phyloP scores from a whole-genome alignment of 2,888 invertebrate species.

The Melieria picta region DNA sequence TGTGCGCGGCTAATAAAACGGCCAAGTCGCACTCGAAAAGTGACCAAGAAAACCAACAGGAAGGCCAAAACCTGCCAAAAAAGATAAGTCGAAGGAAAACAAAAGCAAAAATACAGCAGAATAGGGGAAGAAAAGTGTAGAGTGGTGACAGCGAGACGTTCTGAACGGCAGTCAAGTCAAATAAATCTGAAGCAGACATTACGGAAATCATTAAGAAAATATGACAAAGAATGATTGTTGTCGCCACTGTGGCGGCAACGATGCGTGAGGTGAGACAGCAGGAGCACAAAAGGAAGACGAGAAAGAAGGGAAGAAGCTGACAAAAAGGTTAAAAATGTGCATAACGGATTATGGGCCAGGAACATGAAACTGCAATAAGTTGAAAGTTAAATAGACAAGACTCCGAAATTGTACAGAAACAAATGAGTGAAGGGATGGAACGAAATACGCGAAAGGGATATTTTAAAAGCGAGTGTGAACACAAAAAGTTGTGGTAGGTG shows the following conservation, averaged over 20 bases:
- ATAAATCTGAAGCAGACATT: background rate
- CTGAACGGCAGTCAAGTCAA: too few species aligned
- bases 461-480: too few species aligned
- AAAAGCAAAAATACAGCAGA: background rate
- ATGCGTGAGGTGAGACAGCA: background rate
- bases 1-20: background rate
- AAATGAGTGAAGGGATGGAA: background rate
- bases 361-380: too few species aligned
- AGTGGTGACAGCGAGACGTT: too few species aligned
- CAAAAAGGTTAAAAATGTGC: too few species aligned
- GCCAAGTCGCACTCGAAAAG: background rate
- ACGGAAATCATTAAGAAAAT: background rate
- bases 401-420: background rate
- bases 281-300: too few species aligned
- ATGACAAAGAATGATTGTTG: constrained; percentile 1
- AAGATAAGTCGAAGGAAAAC: background rate
- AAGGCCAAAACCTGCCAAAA: background rate
- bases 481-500: too few species aligned
- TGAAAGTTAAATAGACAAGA: too few species aligned
- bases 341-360: too few species aligned
- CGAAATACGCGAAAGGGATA: background rate
- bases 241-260: background rate
- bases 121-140: too few species aligned
- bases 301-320: too few species aligned
- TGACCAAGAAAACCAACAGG: background rate